Evolutionary conservation across 2,797 vertebrate species (phyloP), one percentile per base, ranked within the genome.

Genomic region (Craterocephalus amniculus): DNA sequence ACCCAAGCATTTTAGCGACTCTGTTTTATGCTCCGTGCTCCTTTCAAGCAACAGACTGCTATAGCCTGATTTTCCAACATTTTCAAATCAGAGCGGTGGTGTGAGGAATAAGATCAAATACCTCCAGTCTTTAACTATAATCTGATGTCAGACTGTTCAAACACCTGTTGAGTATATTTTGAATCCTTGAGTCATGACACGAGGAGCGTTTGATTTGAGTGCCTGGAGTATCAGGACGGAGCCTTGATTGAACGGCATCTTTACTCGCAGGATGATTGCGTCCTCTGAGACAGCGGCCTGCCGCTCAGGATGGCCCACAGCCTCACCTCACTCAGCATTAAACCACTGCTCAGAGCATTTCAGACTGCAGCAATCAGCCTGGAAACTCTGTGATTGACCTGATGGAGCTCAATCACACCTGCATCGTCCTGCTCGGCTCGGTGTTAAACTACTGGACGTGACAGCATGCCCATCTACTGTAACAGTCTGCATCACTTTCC

Each of bases 151-250:
- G 63, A 20, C 65, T 40, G 45, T 18, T 63, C 4, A 68, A 72
- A 73, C 66, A 55, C 64, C 58, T 31, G 38, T 29, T 13, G 45
- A 68, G 51, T 34, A 22, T 31, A 36, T 70, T 73, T 57, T 57
- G 57, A 52, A 26, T 76, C 22, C 57, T 52, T 11, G n/a, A 79
- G 32, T 64, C 58, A 55, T 52, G 63, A 76, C 63, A 67, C 0
- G 76, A 72, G 65, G 45, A 70, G 65, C 26, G 34, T 75, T 79
- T 81, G 81, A 86, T 81, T 83, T 38, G 52, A 84, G 84, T 43
- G 64, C 20, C 69, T 59, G 22, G 18, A 64, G 66, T 38, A 56
- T 36, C 54, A 3, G 45, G 55, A 58, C 32, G 1, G 58, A 61
- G 58, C 13, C 3, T 18, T 77, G 74, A 75, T 79, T 79, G 69